Evolutionary conservation across 2,113 vertebrate genomes (phyloP).

Genomic region (Odobenus rosmarus): DNA sequence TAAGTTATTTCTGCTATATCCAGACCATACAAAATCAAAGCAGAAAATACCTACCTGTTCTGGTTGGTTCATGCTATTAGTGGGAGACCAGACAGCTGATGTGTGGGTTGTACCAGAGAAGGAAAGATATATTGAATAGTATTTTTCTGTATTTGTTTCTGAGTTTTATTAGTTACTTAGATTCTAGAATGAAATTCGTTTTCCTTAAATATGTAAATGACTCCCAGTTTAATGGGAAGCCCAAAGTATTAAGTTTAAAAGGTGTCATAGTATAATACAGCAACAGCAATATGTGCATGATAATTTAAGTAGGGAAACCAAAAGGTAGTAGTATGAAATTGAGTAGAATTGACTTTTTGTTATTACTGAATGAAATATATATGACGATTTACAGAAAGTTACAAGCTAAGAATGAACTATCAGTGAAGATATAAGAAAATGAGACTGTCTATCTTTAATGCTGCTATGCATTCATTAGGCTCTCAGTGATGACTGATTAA

Average conservation of each 20-base stretch:
- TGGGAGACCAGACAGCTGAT: conserved; percentile 7
- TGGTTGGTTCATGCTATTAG: not conserved
- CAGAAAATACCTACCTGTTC: not conserved
- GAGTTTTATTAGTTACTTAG: conserved; percentile 48
- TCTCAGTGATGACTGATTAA: not conserved
- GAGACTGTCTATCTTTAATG: not conserved
- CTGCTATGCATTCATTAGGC: not conserved
- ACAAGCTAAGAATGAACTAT: not conserved
- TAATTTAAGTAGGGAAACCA: conserved; percentile 38
- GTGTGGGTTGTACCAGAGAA: conserved; percentile 1
- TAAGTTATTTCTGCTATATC: not conserved
- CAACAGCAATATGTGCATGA: not conserved
- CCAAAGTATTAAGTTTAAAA: not conserved
- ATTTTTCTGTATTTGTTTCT: conserved; percentile 51
- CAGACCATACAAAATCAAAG: not conserved
- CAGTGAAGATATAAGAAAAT: not conserved
- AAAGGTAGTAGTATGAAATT: not conserved
- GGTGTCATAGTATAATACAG: not conserved
- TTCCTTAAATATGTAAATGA: conserved; percentile 26
- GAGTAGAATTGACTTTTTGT: not conserved
- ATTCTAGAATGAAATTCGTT: conserved; percentile 33
- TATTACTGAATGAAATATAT: not conserved
- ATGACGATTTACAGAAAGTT: not conserved
- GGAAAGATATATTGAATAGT: conserved; percentile 37
- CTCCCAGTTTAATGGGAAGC: not conserved